Percentiles rank a stretch among this genome's conserved stretches.
These are phyloP conservation scores for Saturnia japonica DNA, from an alignment of 2,888 invertebrate species.

Conservation along the genomic window DNA sequence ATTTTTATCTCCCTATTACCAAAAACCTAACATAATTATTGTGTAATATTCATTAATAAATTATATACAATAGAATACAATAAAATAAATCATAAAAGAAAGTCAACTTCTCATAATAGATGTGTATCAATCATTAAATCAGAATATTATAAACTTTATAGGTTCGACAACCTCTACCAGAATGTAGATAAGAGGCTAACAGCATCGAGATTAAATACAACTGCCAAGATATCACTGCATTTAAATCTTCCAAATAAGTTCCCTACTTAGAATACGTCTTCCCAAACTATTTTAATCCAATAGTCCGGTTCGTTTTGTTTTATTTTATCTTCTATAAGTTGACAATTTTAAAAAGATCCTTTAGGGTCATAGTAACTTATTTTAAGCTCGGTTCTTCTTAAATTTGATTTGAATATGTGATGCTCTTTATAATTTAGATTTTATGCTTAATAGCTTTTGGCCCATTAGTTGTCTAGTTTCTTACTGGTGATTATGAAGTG, in stretches of 20 bases:
- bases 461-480: not conserved
- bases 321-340: conserved; percentile 17
- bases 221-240: conserved; percentile 12
- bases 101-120: not conserved
- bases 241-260: conserved; percentile 19
- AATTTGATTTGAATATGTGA: not conserved
- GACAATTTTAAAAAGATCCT: conserved; percentile 15
- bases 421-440: not conserved
- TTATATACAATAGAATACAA: not conserved
- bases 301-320: conserved; percentile 10
- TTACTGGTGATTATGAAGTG: not conserved
- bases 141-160: not conserved
- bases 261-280: not conserved
- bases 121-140: not conserved
- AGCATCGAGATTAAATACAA: conserved; percentile 17
- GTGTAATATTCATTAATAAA: not conserved
- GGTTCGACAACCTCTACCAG: conserved; percentile 16
- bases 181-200: conserved; percentile 20
- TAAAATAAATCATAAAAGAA: not conserved
- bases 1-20: not conserved
- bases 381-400: conserved; percentile 1
- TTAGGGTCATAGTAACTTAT: not conserved
- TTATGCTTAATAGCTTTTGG: not conserved
- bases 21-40: not conserved
- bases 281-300: conserved; percentile 22